Conservation (phyloP, 2,888 invertebrate species). For the Zhuqinia jingwanae region DNA sequence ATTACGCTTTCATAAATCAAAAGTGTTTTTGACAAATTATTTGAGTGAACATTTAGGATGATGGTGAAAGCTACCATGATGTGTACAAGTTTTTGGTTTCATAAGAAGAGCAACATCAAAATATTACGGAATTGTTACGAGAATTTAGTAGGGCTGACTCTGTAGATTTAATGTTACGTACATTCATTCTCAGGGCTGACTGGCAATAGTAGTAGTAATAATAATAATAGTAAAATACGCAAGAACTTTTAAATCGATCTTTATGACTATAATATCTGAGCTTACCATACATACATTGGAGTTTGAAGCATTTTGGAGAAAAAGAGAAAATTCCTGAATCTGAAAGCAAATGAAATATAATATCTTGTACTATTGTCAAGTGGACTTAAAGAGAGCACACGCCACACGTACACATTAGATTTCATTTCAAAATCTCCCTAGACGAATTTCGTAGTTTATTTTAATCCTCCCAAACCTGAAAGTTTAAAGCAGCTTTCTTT, state of each 20-base stretch:
- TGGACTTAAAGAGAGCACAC: conserved; percentile 3
- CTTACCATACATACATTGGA: not conserved
- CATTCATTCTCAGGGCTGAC: too few relatives aligned
- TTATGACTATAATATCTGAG: too few relatives aligned
- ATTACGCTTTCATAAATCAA: not conserved
- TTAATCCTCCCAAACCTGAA: conserved; percentile 36
- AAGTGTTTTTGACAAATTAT: conserved; percentile 25
- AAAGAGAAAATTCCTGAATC: not conserved
- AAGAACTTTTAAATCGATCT: too few relatives aligned
- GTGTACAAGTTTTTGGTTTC: not conserved
- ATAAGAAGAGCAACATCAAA: too few relatives aligned
- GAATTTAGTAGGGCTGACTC: too few relatives aligned
- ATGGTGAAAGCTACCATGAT: not conserved
- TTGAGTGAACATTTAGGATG: not conserved
- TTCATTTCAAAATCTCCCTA: conserved; percentile 19
- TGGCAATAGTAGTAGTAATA: not conserved
- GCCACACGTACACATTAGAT: not conserved
- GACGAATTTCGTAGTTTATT: conserved; percentile 27
- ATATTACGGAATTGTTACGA: too few relatives aligned
- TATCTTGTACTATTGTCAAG: not conserved
- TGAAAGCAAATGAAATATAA: not conserved
- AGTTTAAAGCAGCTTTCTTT: conserved; percentile 47
- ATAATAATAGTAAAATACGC: too few relatives aligned
- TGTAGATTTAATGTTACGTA: too few relatives aligned
- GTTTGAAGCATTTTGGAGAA: not conserved